A percentile compares a stretch with the other conserved stretches of the same genome.
These are phyloP conservation scores for Genyomyrus donnyi DNA, from an alignment of 2,113 vertebrate genomes.

Conservation along the genomic window DNA sequence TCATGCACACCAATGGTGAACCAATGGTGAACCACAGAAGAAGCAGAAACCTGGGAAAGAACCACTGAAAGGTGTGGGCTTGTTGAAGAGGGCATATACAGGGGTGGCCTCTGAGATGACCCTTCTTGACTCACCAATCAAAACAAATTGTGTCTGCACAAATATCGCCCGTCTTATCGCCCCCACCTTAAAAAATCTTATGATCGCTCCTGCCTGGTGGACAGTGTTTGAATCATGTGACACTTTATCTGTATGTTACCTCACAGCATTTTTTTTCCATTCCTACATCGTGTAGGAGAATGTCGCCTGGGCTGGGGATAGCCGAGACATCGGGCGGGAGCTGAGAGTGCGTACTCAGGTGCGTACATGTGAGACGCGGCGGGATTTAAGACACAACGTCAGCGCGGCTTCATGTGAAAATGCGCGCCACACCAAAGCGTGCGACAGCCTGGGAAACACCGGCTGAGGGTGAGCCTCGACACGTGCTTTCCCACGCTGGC, in stretches of 20 bases:
- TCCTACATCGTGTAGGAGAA: neutral
- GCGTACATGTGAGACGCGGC: neutral
- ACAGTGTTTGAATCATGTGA: neutral
- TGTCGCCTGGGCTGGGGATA: neutral
- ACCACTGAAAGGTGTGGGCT: neutral
- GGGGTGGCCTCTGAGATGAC: neutral
- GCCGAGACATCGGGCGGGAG: neutral
- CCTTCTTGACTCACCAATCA: neutral
- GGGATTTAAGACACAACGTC: neutral
- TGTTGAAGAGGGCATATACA: neutral
- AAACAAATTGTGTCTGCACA: neutral
- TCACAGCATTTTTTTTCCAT: neutral
- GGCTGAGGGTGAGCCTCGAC: neutral
- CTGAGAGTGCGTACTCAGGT: neutral
- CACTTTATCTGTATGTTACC: neutral
- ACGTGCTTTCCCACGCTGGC: neutral
- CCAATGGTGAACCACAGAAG: neutral
- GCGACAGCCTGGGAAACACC: neutral
- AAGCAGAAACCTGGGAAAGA: neutral
- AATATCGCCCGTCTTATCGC: neutral
- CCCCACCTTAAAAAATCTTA: neutral
- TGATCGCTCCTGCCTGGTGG: neutral
- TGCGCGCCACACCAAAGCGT: neutral
- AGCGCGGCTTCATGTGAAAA: neutral
- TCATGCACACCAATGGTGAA: neutral